Conservation (phyloP, 2,113 vertebrate genomes). For the Otocyon megalotis region DNA sequence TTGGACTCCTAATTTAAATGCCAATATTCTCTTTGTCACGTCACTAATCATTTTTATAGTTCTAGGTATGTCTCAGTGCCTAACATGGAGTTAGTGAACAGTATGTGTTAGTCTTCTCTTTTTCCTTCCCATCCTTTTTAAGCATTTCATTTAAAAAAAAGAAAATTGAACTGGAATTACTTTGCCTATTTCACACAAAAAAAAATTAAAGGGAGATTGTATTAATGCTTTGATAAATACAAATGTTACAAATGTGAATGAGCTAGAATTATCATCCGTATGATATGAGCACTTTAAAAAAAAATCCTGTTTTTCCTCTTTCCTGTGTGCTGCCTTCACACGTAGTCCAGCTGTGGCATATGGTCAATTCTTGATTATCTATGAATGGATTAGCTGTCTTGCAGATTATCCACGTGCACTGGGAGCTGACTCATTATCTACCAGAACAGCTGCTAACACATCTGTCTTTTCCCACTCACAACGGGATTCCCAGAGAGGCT, state of each 20-base stretch:
- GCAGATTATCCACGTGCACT: not conserved
- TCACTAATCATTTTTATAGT: slow-evolving; percentile 2
- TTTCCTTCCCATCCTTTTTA: not conserved
- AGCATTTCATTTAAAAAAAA: not conserved
- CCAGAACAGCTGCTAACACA: slow-evolving; percentile 69
- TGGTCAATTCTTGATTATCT: slow-evolving; percentile 73
- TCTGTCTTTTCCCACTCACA: slow-evolving; percentile 70
- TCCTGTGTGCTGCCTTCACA: not conserved
- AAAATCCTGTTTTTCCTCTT: not conserved
- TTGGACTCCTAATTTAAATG: not conserved
- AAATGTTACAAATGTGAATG: not conserved
- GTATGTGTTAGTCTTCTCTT: not conserved
- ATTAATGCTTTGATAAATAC: not conserved
- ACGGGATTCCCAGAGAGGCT: slow-evolving; percentile 28
- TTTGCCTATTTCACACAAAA: not conserved
- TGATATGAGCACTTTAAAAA: no score
- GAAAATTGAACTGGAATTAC: not conserved
- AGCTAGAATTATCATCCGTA: not conserved
- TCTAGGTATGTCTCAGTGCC: not conserved
- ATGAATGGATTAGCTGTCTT: slow-evolving; percentile 65
- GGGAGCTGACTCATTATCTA: slow-evolving; percentile 62
- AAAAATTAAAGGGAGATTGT: not conserved
- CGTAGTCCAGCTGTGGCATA: slow-evolving; percentile 52
- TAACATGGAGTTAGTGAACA: not conserved
- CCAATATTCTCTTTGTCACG: not conserved